A percentile compares a stretch with the other conserved stretches of the same genome.
Evolutionary conservation across 1,140 invertebrate species (phyloP).

Genomic region (Drosophila pallidifrons): DNA sequence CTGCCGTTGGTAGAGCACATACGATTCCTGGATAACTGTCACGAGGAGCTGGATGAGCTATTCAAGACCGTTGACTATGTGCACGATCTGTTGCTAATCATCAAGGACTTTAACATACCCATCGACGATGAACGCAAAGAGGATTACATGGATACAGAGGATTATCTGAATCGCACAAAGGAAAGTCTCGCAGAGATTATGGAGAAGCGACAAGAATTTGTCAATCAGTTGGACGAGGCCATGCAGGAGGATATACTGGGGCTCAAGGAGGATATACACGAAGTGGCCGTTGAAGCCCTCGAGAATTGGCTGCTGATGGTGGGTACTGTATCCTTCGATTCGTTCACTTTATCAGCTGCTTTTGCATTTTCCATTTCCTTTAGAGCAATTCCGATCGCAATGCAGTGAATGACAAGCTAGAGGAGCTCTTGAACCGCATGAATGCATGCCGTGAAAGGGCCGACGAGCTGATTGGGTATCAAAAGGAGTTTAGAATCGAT

Average conservation of each 20-base stretch:
- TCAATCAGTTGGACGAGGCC: slow-evolving; percentile 86
- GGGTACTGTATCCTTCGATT: slow-evolving; percentile 4
- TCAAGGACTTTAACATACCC: slow-evolving; percentile 89
- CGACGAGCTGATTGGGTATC: slow-evolving; percentile 89
- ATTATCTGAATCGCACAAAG: slow-evolving; percentile 85
- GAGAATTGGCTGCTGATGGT: slow-evolving; percentile 69
- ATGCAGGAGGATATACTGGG: slow-evolving; percentile 86
- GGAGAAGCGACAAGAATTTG: slow-evolving; percentile 86
- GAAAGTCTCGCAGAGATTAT: slow-evolving; percentile 84
- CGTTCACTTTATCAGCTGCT: neutral
- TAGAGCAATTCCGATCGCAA: slow-evolving; percentile 86
- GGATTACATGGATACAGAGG: slow-evolving; percentile 87
- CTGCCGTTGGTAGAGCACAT: slow-evolving; percentile 89
- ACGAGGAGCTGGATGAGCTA: slow-evolving; percentile 87
- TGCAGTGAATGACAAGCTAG: slow-evolving; percentile 88
- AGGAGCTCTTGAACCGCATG: slow-evolving; percentile 88
- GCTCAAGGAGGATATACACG: slow-evolving; percentile 86
- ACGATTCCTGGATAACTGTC: slow-evolving; percentile 89
- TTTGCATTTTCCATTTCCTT: neutral
- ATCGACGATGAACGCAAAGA: slow-evolving; percentile 88
- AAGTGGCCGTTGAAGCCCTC: slow-evolving; percentile 85
- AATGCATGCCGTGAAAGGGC: slow-evolving; percentile 87
- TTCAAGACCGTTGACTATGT: slow-evolving; percentile 89
- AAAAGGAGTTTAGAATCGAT: slow-evolving; percentile 91
- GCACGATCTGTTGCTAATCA: slow-evolving; percentile 90